phyloP scores from a whole-genome alignment of 2,113 vertebrate species.

The Ursus arctos region DNA sequence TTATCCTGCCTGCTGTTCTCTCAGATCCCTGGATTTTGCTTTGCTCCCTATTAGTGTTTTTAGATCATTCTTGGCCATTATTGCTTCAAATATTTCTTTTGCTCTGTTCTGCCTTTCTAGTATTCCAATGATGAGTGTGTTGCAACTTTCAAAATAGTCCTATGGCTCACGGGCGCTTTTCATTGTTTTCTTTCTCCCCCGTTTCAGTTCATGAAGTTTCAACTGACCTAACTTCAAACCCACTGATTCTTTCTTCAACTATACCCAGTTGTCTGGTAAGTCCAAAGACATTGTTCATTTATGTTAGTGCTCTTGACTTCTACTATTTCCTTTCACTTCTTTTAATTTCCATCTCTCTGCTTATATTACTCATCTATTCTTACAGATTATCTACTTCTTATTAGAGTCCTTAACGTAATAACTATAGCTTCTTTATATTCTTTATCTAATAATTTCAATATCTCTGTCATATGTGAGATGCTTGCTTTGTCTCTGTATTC shows the following conservation, averaged over 20 bases:
- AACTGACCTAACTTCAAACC: not conserved
- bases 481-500: not conserved
- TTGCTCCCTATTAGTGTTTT: not conserved
- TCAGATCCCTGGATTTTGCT: not conserved
- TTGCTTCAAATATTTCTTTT: not conserved
- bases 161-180: not conserved
- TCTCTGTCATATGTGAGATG: not conserved
- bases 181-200: not conserved
- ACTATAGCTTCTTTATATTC: not conserved
- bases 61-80: not conserved
- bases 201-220: not conserved
- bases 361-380: not conserved
- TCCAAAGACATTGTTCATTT: not conserved
- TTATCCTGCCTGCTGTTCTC: not conserved
- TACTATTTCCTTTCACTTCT: not conserved
- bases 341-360: not conserved
- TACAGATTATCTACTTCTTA: not conserved
- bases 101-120: not conserved
- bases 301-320: not conserved
- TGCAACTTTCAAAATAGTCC: not conserved
- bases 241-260: not conserved
- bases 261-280: not conserved
- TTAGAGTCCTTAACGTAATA: not conserved
- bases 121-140: not conserved
- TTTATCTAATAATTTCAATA: not conserved